phyloP scores from a whole-genome alignment of 1,140 invertebrate genomes.

The Bilobella aurantiaca region DNA sequence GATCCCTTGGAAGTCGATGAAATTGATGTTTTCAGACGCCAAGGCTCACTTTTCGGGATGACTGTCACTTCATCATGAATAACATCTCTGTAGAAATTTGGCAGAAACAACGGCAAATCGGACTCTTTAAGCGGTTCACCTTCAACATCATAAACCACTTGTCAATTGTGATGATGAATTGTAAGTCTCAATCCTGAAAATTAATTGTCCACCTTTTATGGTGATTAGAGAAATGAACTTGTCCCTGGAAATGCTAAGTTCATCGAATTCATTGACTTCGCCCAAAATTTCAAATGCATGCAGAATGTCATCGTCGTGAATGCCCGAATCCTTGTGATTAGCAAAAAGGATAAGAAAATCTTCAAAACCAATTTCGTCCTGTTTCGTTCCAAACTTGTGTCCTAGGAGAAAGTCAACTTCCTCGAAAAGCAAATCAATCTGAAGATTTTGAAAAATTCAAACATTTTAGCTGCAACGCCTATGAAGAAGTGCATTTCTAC shows the following conservation, averaged over 20 bases:
- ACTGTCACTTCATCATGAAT: not conserved
- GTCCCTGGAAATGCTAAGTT: conserved; percentile 23
- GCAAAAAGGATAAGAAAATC: conserved; percentile 61
- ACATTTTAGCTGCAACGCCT: not conserved
- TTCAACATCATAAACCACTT: not conserved
- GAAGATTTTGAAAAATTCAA: not conserved
- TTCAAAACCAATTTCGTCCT: conserved; percentile 52
- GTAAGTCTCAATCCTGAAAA: not conserved
- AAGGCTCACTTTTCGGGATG: not conserved
- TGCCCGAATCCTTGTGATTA: conserved; percentile 50
- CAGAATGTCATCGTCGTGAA: conserved; percentile 38
- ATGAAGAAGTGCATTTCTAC: no score
- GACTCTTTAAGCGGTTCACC: not conserved
- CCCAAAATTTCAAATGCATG: conserved; percentile 18
- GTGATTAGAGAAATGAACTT: conserved; percentile 14
- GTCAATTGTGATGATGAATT: not conserved
- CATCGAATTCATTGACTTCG: conserved; percentile 33
- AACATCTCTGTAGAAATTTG: not conserved
- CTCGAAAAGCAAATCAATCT: conserved; percentile 56
- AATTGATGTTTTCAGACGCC: no score
- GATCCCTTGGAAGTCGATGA: no score
- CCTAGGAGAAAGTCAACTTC: conserved; percentile 50
- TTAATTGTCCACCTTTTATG: not conserved
- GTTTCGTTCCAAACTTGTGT: conserved; percentile 43
- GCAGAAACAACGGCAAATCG: not conserved